phyloP scores from a whole-genome alignment of 2,888 invertebrate genomes.

The Drosophila macrospina region DNA sequence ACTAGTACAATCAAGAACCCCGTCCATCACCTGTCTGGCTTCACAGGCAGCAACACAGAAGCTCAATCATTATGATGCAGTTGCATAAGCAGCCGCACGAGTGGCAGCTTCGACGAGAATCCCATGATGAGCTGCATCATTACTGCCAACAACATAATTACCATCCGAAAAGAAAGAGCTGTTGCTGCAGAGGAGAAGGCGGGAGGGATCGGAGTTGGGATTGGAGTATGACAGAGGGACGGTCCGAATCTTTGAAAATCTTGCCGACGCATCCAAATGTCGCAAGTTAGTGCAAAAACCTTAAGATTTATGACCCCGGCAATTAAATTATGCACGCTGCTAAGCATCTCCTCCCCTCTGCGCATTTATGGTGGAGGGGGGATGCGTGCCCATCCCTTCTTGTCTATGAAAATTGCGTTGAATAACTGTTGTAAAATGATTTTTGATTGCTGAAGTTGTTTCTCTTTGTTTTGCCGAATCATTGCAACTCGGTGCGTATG shows the following conservation, averaged over 20 bases:
- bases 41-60: slow-evolving; percentile 18
- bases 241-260: slow-evolving; percentile 30
- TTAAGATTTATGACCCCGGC: slow-evolving; percentile 66
- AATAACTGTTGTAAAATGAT: slow-evolving; percentile 60
- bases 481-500: slow-evolving; percentile 49
- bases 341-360: slow-evolving; percentile 40
- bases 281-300: slow-evolving; percentile 54
- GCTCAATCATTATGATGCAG: slow-evolving; percentile 28
- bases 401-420: slow-evolving; percentile 49
- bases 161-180: slow-evolving; percentile 60
- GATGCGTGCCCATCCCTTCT: slow-evolving; percentile 7
- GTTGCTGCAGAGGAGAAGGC: slow-evolving; percentile 1
- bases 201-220: neutral
- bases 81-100: slow-evolving; percentile 61
- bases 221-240: neutral
- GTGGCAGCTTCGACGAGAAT: slow-evolving; percentile 49
- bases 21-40: slow-evolving; percentile 34
- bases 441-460: slow-evolving; percentile 22
- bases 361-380: too few species aligned
- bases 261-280: slow-evolving; percentile 52
- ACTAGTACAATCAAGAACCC: slow-evolving; percentile 1
- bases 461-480: slow-evolving; percentile 39
- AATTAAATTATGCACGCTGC: slow-evolving; percentile 71
- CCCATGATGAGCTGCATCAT: slow-evolving; percentile 66
- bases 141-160: slow-evolving; percentile 73